Base-by-base conservation (phyloP, 2,888 invertebrate species). In the Dyspetes luteomarginatus region DNA sequence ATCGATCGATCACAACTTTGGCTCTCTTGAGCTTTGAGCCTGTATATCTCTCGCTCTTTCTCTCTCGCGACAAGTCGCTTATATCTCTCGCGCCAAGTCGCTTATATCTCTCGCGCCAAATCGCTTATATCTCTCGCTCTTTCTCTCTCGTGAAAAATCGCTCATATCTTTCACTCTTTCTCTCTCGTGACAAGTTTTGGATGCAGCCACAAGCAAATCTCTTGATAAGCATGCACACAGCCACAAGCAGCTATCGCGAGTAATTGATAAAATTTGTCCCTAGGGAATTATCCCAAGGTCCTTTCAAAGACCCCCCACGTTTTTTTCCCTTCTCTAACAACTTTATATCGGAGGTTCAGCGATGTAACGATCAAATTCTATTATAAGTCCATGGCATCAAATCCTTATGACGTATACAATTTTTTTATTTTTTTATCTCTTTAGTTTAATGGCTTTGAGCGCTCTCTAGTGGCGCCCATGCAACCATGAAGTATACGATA, bases 1-100 rank as follows among this genome's bases (percentile, higher is more conserved):
- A 72, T 72, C 72, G 72, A 72, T 72, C 72, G 62, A 72, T 62
- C 67, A 43, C n/a, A 43, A 26, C 50, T 72, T 17, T 41, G 62
- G 43, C 19, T 62, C 41, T 62, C 41, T 26, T 28, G 52, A 41
- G 17, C 43, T 52, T 24, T 62, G 19, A n/a, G 17, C 48, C 5
- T 48, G 48, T 48, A 48, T 48, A n/a, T 48, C 22, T 52, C 52
- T 52, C 52, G 19, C 19, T 22, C 45, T 45, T 7, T 30, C 22
- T n/a, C 60, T 48, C 60, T 72, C 71, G 60, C 60, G 58, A 58
- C 50, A 48, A 30, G 36, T 60, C 50, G 15, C 22, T 9, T 60
- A 48, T 62, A 24, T 22, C 24, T 62, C 22, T 15, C 50, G 7
- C 48, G 17, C 5, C 15, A 17, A 48, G 36, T 36, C n/a, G n/a